Conservation (phyloP, 1,140 invertebrate species). For the Drosophila obscura region DNA sequence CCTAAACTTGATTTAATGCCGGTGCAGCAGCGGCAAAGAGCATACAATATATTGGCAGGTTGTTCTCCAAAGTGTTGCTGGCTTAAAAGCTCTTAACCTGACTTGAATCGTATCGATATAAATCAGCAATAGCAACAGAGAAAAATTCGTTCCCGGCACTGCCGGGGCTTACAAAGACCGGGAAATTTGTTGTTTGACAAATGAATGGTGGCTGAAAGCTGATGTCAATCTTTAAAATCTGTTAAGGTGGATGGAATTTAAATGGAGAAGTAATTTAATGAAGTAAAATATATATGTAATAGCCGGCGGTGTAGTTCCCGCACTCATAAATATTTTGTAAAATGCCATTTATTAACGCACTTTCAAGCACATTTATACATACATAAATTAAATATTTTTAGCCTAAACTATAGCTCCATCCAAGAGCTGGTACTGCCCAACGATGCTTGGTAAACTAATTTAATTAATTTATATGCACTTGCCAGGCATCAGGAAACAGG, state of each 20-base stretch:
- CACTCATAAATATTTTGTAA: constrained; percentile 9
- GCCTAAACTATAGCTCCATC: constrained; percentile 39
- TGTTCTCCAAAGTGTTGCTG: constrained; percentile 51
- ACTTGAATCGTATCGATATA: constrained; percentile 52
- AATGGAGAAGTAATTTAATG: neutral
- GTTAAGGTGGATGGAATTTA: constrained; percentile 2
- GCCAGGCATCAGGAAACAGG: neutral
- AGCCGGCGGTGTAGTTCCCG: no score
- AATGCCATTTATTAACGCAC: constrained; percentile 47
- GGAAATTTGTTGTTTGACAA: constrained; percentile 33
- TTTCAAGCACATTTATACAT: constrained; percentile 55
- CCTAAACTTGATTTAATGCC: constrained; percentile 63
- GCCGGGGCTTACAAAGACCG: constrained; percentile 35
- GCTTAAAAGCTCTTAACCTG: constrained; percentile 57
- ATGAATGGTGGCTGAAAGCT: constrained; percentile 15
- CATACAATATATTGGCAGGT: constrained; percentile 60
- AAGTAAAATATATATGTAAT: no score
- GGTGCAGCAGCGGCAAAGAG: constrained; percentile 20
- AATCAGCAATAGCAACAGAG: constrained; percentile 40
- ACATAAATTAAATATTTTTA: constrained; percentile 31
- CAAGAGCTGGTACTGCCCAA: neutral
- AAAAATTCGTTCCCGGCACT: constrained; percentile 1
- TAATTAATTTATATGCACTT: constrained; percentile 1
- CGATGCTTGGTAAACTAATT: constrained; percentile 23
- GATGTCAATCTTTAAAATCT: constrained; percentile 23